A percentile compares a stretch with the other conserved stretches of the same genome.
Evolutionary conservation across 2,113 vertebrate genomes (phyloP).

Genomic region (Gulo gulo): DNA sequence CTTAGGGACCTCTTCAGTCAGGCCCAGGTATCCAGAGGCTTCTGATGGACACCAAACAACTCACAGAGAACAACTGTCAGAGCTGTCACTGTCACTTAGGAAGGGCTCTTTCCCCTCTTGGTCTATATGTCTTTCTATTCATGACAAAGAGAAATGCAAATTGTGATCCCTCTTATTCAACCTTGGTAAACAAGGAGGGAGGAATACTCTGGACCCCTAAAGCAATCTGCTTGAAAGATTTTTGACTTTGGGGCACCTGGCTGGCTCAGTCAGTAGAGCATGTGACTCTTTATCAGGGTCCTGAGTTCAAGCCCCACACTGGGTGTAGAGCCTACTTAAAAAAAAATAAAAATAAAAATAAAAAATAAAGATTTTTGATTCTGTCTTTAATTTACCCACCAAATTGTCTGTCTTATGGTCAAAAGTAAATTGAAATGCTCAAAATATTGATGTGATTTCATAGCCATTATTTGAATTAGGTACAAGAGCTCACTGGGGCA

Average conservation of each 20-base stretch:
- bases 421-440: constrained; percentile 62
- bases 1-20: constrained; percentile 39
- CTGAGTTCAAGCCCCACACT: background rate
- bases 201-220: background rate
- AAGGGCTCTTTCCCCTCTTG: background rate
- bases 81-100: constrained; percentile 48
- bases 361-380: background rate
- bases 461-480: constrained; percentile 48
- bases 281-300: background rate
- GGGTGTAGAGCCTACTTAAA: background rate
- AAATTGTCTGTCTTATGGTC: constrained; percentile 32
- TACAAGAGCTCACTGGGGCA: background rate
- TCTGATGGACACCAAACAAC: constrained; percentile 8
- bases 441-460: constrained; percentile 50
- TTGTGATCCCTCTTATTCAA: background rate
- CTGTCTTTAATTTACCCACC: constrained; percentile 33
- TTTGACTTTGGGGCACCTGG: background rate
- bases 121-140: background rate
- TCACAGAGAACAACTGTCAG: constrained; percentile 25
- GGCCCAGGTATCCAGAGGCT: background rate
- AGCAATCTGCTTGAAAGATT: constrained; percentile 31
- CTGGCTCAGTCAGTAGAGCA: background rate
- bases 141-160: constrained; percentile 20
- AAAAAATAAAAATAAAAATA: background rate
- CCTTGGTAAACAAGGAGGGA: constrained; percentile 1